A percentile compares a stretch with the other conserved stretches of the same genome.
phyloP scores from a whole-genome alignment of 2,797 vertebrate genomes.

The Parauchenoglanis punctatus region DNA sequence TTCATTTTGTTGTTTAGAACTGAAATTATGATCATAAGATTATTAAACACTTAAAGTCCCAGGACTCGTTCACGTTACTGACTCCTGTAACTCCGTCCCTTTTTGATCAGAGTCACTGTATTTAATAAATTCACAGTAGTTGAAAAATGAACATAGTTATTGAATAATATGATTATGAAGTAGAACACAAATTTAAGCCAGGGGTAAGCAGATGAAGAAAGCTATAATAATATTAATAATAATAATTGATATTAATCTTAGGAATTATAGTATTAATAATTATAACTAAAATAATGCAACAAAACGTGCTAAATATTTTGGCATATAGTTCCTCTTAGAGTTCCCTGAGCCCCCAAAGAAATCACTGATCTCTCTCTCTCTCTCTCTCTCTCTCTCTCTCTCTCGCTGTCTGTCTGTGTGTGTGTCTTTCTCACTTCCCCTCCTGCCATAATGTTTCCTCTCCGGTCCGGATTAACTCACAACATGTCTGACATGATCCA shows the following conservation, averaged over 20 bases:
- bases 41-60: background rate
- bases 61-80: background rate
- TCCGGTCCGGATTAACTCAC: conserved; percentile 87
- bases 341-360: background rate
- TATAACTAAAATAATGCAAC: background rate
- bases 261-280: background rate
- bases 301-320: background rate
- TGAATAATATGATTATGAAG: background rate
- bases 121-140: too few species aligned
- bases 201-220: background rate
- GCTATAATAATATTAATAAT: background rate
- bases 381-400: background rate
- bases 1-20: background rate
- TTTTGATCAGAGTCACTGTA: background rate
- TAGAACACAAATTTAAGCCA: background rate
- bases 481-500: conserved; percentile 92
- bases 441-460: conserved; percentile 71
- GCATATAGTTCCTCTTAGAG: background rate
- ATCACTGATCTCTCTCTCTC: background rate
- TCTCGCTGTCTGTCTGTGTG: background rate
- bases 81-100: background rate
- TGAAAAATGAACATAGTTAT: background rate
- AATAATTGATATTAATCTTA: background rate
- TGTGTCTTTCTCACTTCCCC: conserved; percentile 10
- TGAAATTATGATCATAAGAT: background rate